Base-by-base conservation (phyloP, 2,888 invertebrate genomes). In the Lasioglossum lativentre region DNA sequence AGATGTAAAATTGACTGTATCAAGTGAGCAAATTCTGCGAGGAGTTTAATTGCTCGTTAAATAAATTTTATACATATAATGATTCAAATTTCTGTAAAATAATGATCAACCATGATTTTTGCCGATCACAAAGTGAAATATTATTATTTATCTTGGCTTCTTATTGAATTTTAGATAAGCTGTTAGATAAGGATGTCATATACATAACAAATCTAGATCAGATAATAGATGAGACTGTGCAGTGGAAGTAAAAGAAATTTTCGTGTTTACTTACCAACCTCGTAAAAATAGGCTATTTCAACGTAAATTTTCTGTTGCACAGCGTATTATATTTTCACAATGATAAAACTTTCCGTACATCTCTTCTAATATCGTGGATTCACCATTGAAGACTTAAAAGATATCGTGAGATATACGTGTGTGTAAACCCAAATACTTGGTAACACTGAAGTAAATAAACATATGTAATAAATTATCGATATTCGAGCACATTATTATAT, bases 131-230 rank as follows among this genome's bases (percentile, higher is more conserved):
- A 83, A 72, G 42, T 52, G 72, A 86, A 71, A 85, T 84, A 73
- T 68, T 82, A 82, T 87, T 88, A 86, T 88, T 89, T 87, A 88
- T 91, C 86, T 90, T 86, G 75, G 71, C 82, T 81, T 88, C 84
- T 91, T 88, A 87, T 90, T 91, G 91, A 88, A 90, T 88, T 90
- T 88, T 79, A 92, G 91, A 92, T 92, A 90, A 92, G 90, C 86
- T 81, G 78, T 63, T 80, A 92, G 92, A 93, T 92, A 92, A 92
- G 90, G 86, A 75, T 83, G 56, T 82, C 79, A 71, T 78, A 52
- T 72, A 78, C 47, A 70, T 38, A 63, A 80, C 72, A 75, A 88
- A 91, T 92, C 90, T 91, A 93, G 90, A 93, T 93, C 88, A 92
- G 91, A 93, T 93, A 90, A 92, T 91, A 91, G 90, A 91, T 91